Base-by-base conservation (phyloP, 2,888 invertebrate species). In the Lymantria monacha region DNA sequence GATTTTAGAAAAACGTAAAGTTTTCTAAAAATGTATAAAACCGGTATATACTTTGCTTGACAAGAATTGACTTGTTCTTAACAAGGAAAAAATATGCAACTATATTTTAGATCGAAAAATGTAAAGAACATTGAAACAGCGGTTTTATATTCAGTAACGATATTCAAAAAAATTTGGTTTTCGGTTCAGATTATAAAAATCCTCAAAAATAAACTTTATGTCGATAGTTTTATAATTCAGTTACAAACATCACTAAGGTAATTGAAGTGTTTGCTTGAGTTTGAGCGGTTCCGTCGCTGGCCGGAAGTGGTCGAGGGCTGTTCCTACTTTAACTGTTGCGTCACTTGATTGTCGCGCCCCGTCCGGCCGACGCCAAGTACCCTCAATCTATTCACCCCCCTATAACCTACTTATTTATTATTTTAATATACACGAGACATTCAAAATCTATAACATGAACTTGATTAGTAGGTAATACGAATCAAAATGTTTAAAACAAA, bases 201-300 rank as follows among this genome's bases (percentile, higher is more conserved):
- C n/a, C n/a, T n/a, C n/a, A n/a, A n/a, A n/a, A n/a, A n/a, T n/a
- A n/a, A n/a, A n/a, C n/a, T 22, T 5, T 3, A 22, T 22, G 22
- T 74, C 76, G 73, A 73, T 65, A 70, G 46, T 55, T 49, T 49
- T 42, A 9, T 49, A 48, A 47, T 45, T 37, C 33, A 40, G 40
- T 49, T 57, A 46, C 53, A 59, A 55, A 55, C 83, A 74, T 64
- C 85, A 72, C 87, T 88, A 84, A 55, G 70, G 79, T 81, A 87
- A 87, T 87, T 84, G 85, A 79, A 83, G 80, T 86, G 87, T 89
- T 88, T 88, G 87, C 76, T 75, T 74, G 81, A 88, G 86, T 88
- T 87, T 82, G 83, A 83, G 81, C 81, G 80, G 80, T 74, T 70
- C 75, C 70, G 79, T 78, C 72, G 65, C 66, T 77, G 78, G 80